Conservation (phyloP, 2,888 invertebrate species). For the Epirrhoe tristata region DNA sequence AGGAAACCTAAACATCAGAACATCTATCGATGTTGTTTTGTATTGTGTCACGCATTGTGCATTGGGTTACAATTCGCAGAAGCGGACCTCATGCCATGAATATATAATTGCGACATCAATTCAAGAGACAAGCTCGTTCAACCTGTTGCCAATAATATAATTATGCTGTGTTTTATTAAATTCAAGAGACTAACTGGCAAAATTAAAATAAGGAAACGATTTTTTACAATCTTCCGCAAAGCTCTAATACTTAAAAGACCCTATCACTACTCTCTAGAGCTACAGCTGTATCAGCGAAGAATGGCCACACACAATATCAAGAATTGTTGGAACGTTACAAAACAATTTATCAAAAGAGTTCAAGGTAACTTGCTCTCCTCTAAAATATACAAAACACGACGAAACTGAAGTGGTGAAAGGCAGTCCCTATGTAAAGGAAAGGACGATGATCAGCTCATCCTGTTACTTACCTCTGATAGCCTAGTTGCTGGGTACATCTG, state of each 20-base stretch:
- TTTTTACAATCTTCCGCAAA: background rate
- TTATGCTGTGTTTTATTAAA: background rate
- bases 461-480: no score
- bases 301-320: no score
- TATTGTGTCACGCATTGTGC: slow-evolving; percentile 16
- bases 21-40: slow-evolving; percentile 6
- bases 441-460: no score
- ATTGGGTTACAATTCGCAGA: slow-evolving; percentile 35
- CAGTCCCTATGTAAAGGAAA: no score
- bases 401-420: no score
- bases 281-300: no score
- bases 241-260: background rate
- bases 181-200: background rate
- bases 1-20: background rate
- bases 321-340: no score
- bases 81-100: slow-evolving; percentile 29
- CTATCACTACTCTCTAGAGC: no score
- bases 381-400: no score
- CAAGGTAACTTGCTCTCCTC: no score
- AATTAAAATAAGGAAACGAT: background rate
- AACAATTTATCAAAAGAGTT: no score
- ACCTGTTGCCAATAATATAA: background rate
- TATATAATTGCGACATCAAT: slow-evolving; percentile 30
- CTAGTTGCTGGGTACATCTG: no score
- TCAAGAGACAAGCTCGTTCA: background rate